Base-by-base conservation (phyloP, 2,888 invertebrate species). In the Yponomeuta cagnagella region DNA sequence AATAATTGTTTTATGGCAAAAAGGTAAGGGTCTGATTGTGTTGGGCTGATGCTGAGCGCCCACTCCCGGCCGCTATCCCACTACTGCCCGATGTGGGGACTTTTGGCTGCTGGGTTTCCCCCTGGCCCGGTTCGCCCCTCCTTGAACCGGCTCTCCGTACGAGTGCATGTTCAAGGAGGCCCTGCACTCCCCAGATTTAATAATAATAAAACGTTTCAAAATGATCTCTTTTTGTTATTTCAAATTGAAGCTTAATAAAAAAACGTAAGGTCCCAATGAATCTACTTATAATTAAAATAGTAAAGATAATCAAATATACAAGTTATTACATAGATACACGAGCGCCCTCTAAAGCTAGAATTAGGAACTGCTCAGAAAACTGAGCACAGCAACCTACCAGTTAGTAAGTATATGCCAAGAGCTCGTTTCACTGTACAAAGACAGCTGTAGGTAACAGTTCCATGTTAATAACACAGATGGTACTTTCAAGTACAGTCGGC, bases 21-120 rank as follows among this genome's bases (percentile, higher is more conserved):
- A 90, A 89, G 90, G 80, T 84, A 82, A 80, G 81, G 88, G 89
- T 90, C 89, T 89, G 89, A 75, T 86, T 89, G 74, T 90, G 81
- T 90, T 85, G 85, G 96, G 98, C 97, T 98, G 95, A 93, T 93
- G 94, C 94, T 95, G 95, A 95, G 94, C 94, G 93, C 94, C 94
- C 96, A 97, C 97, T 98, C 98, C 97, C 96, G 95, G 96, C 95
- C 97, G 98, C 98, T 96, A 96, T 97, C 97, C 98, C 97, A 96
- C 97, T 97, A 98, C 98, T 97, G 97, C 96, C 94, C 95, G 94
- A 97, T 97, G 96, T 97, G 97, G 97, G 95, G 96, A 96, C 97
- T 98, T 97, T 98, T 98, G 97, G 97, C 97, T 98, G 98, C 98
- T 98, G 96, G 95, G 97, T 98, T 97, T 96, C 98, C 97, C 97